These are phyloP conservation scores for Drosophila ercepeae DNA, from an alignment of 1,140 invertebrate species.

Conservation along the genomic window DNA sequence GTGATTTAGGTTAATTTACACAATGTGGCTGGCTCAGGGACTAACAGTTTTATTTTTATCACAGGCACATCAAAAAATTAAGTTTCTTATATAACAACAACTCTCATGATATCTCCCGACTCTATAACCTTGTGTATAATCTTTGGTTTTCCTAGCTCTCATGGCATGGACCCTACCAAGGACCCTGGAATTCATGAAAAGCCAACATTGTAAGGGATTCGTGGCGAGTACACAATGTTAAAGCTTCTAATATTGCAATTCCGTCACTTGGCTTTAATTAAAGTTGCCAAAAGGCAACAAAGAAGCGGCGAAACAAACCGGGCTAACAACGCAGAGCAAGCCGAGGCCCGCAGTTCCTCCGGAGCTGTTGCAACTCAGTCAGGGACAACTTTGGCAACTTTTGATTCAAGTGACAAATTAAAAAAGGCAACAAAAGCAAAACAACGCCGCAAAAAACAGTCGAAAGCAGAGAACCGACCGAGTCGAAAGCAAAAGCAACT, in stretches of 20 bases:
- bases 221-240: conserved; percentile 22
- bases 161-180: neutral
- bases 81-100: neutral
- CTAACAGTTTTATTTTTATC: conserved; percentile 17
- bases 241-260: conserved; percentile 44
- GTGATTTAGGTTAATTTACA: conserved; percentile 79
- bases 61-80: neutral
- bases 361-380: conserved; percentile 27
- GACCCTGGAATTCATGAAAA: neutral
- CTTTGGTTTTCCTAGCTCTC: too few species aligned
- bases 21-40: conserved; percentile 32
- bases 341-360: conserved; percentile 22
- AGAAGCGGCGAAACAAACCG: conserved; percentile 21
- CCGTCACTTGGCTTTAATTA: conserved; percentile 65
- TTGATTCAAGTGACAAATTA: conserved; percentile 81
- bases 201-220: conserved; percentile 4
- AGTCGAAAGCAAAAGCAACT: conserved; percentile 10
- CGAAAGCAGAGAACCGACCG: conserved; percentile 13
- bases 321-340: conserved; percentile 26
- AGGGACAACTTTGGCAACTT: conserved; percentile 75
- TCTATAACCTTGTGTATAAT: too few species aligned
- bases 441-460: conserved; percentile 34
- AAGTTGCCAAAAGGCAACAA: conserved; percentile 55
- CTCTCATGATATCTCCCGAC: too few species aligned
- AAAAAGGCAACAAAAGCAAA: conserved; percentile 65